Percentiles rank a stretch among this genome's conserved stretches.
Evolutionary conservation across 2,888 invertebrate species (phyloP).

Genomic region (Drosophila pseudotalamancana): DNA sequence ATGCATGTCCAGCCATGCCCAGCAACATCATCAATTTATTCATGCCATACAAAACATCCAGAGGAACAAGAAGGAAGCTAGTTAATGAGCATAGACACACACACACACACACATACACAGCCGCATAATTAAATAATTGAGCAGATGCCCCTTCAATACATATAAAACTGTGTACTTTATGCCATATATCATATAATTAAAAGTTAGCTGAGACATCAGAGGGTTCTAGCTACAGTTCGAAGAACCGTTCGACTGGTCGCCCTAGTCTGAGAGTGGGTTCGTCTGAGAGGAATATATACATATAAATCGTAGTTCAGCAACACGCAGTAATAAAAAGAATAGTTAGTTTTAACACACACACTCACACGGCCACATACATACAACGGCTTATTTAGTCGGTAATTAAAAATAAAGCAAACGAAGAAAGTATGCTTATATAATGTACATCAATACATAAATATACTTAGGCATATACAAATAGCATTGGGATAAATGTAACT

Average conservation of each 20-base stretch:
- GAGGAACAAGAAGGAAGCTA: not conserved
- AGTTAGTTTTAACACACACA: slow-evolving; percentile 17
- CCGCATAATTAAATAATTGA: slow-evolving; percentile 6
- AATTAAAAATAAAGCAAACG: slow-evolving; percentile 2
- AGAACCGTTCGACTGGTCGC: slow-evolving; percentile 2
- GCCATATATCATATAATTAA: not conserved
- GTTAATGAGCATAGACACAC: not conserved
- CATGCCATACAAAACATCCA: slow-evolving; percentile 2
- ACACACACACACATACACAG: not conserved
- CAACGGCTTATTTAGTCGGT: slow-evolving; percentile 40
- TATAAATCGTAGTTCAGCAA: slow-evolving; percentile 18
- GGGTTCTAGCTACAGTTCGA: not conserved
- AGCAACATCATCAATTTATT: slow-evolving; percentile 10
- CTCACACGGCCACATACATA: not conserved
- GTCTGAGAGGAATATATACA: slow-evolving; percentile 6
- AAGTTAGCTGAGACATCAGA: not conserved
- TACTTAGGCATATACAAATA: slow-evolving; percentile 19
- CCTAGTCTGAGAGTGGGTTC: slow-evolving; percentile 2
- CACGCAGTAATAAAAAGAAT: slow-evolving; percentile 7
- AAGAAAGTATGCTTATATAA: slow-evolving; percentile 40
- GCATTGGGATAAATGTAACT: slow-evolving; percentile 6
- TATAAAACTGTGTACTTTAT: not conserved
- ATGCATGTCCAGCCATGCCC: slow-evolving; percentile 33
- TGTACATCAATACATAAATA: slow-evolving; percentile 30
- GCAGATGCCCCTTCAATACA: not conserved